Evolutionary conservation across 2,113 vertebrate genomes (phyloP).

Genomic region (Tragelaphus scriptus): DNA sequence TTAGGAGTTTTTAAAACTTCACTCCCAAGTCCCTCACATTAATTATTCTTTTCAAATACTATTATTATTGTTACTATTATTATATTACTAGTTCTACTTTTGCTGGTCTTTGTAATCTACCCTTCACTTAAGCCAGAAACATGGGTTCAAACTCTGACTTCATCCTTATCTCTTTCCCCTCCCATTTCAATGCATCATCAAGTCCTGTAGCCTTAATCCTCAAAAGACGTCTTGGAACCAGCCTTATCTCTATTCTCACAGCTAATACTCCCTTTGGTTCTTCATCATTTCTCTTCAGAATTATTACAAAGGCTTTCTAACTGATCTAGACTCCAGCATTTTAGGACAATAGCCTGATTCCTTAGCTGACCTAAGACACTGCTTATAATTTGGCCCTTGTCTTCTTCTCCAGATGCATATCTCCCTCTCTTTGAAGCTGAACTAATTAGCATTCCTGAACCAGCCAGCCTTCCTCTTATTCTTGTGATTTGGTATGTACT

Average conservation of each 20-base stretch:
- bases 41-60: neutral
- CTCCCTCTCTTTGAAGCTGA: neutral
- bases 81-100: neutral
- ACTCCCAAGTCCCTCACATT: neutral
- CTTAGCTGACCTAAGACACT: neutral
- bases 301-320: neutral
- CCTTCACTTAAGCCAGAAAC: slow-evolving; percentile 15
- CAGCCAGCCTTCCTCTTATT: neutral
- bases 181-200: neutral
- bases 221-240: neutral
- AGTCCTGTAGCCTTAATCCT: neutral
- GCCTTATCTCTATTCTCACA: neutral
- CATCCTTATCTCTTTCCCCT: neutral
- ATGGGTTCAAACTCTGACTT: neutral
- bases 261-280: neutral
- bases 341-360: neutral
- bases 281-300: neutral
- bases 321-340: neutral
- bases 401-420: neutral
- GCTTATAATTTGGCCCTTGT: neutral
- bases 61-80: neutral
- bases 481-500: neutral
- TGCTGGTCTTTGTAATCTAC: neutral
- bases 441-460: neutral
- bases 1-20: neutral